These are phyloP conservation scores for Anorthoa munda DNA, from an alignment of 2,888 invertebrate species.

Conservation along the genomic window DNA sequence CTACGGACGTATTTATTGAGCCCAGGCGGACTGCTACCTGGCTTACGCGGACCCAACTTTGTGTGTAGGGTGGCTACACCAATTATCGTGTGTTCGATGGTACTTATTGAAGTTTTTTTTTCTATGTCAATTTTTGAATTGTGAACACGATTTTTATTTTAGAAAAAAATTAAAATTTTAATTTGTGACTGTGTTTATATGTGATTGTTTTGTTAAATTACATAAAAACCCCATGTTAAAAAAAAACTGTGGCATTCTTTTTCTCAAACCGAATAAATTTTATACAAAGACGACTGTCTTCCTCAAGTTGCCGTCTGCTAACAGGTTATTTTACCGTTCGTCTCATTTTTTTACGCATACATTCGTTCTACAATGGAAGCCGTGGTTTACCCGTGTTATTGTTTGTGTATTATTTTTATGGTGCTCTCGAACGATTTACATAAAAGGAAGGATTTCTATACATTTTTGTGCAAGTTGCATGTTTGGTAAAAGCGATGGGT, in stretches of 20 bases:
- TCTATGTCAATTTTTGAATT: constrained; percentile 24
- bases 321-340: constrained; percentile 57
- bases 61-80: constrained; percentile 60
- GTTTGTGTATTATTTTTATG: constrained; percentile 62
- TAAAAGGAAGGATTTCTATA: constrained; percentile 53
- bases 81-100: constrained; percentile 49
- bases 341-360: constrained; percentile 47
- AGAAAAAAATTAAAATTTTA: rapidly evolving
- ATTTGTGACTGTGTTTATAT: neutral
- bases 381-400: constrained; percentile 62
- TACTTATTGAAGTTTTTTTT: constrained; percentile 32
- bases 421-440: constrained; percentile 53
- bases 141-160: neutral
- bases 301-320: constrained; percentile 30
- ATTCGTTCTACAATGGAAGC: constrained; percentile 52
- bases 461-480: constrained; percentile 41
- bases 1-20: constrained; percentile 68
- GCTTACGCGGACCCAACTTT: constrained; percentile 73
- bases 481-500: constrained; percentile 25
- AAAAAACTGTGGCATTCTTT: neutral
- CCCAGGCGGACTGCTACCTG: constrained; percentile 74
- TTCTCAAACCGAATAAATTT: neutral
- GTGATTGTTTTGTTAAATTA: neutral
- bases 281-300: constrained; percentile 26
- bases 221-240: neutral